Evolutionary conservation across 1,140 invertebrate genomes (phyloP).

Genomic region (Coptotermes formosanus): DNA sequence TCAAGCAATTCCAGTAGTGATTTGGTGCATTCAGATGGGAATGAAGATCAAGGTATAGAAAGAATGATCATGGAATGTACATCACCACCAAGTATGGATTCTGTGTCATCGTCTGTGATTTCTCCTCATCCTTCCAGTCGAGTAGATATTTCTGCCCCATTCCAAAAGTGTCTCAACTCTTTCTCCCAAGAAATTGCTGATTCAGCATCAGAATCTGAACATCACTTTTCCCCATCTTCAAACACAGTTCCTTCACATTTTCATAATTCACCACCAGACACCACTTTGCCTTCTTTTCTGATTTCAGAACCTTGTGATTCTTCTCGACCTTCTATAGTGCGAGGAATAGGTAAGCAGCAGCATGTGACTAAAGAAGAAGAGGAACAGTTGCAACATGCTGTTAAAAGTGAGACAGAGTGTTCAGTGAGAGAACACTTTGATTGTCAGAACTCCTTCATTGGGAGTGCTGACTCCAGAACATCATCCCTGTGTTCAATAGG

Average conservation of each 20-base stretch:
- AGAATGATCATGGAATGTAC: slow-evolving; percentile 15
- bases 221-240: not conserved
- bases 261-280: slow-evolving; percentile 33
- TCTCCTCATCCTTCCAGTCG: not conserved
- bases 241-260: slow-evolving; percentile 12
- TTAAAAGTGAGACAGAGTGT: not conserved
- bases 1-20: slow-evolving; percentile 17
- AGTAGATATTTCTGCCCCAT: not conserved
- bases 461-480: not conserved
- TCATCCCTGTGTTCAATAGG: not conserved
- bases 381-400: not conserved
- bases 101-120: not conserved
- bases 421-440: not conserved
- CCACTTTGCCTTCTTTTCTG: slow-evolving; percentile 58
- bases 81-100: not conserved
- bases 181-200: not conserved
- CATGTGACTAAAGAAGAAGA: not conserved
- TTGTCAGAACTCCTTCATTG: not conserved
- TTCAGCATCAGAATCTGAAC: not conserved
- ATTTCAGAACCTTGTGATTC: slow-evolving; percentile 67
- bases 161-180: not conserved
- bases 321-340: slow-evolving; percentile 73
- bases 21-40: not conserved
- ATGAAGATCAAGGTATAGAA: not conserved
- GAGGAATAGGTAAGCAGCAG: slow-evolving; percentile 62